These are phyloP conservation scores for Megaceryle maxima DNA, from an alignment of 2,113 vertebrate genomes.

Conservation along the genomic window DNA sequence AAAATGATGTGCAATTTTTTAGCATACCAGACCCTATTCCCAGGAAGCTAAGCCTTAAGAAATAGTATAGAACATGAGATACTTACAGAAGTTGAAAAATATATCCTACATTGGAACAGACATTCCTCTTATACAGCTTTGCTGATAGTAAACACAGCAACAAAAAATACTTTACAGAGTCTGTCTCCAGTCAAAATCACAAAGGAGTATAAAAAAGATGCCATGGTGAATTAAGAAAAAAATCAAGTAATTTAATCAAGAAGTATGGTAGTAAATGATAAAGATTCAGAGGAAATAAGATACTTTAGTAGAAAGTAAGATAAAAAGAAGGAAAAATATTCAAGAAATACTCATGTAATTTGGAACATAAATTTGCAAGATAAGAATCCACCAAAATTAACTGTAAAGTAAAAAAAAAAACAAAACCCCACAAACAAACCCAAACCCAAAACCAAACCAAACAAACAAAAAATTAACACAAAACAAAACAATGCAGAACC, in stretches of 20 bases:
- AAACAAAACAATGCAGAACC: neutral
- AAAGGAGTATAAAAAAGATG: neutral
- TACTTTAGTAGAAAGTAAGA: neutral
- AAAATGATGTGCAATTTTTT: neutral
- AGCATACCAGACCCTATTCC: neutral
- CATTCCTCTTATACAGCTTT: neutral
- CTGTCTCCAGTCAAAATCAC: neutral
- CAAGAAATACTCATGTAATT: neutral
- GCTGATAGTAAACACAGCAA: neutral
- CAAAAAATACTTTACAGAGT: neutral
- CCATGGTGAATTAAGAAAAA: neutral
- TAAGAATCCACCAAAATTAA: neutral
- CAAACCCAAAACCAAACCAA: no score
- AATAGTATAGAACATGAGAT: neutral
- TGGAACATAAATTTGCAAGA: neutral
- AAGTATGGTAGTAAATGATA: neutral
- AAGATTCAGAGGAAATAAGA: neutral
- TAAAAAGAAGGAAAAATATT: neutral
- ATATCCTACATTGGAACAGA: neutral
- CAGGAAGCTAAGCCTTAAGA: neutral
- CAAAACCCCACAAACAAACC: no score
- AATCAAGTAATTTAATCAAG: neutral
- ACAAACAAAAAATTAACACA: no score
- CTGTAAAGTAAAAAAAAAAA: no score
- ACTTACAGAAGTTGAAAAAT: neutral